Conservation (phyloP, 2,888 invertebrate genomes). For the Linyphia triangularis region DNA sequence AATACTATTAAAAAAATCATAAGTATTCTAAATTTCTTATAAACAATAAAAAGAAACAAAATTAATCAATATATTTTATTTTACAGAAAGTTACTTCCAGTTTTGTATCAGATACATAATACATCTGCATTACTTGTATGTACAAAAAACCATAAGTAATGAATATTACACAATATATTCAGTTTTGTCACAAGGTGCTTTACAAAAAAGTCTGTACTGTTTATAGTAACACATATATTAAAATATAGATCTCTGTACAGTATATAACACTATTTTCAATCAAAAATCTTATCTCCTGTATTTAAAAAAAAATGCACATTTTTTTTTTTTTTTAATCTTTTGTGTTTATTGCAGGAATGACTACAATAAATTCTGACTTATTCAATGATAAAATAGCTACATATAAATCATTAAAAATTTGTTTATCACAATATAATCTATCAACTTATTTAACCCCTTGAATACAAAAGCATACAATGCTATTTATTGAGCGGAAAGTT, state of each 20-base stretch:
- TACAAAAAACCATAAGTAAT: conserved; percentile 43
- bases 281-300: conserved; percentile 5
- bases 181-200: conserved; percentile 45
- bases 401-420: too few relatives aligned
- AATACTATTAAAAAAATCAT: too few relatives aligned
- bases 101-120: conserved; percentile 13
- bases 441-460: too few relatives aligned
- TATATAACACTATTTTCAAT: conserved; percentile 51
- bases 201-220: conserved; percentile 38
- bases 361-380: background rate
- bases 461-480: too few relatives aligned
- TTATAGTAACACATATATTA: conserved; percentile 49
- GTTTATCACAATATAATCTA: too few relatives aligned
- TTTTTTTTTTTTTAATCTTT: background rate
- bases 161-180: conserved; percentile 41
- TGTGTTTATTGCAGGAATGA: conserved; percentile 3
- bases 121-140: conserved; percentile 32
- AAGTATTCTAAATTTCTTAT: too few relatives aligned
- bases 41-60: too few relatives aligned
- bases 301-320: background rate
- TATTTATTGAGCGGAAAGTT: too few relatives aligned
- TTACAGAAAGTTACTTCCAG: conserved; percentile 22
- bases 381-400: too few relatives aligned
- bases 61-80: conserved; percentile 38
- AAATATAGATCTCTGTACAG: conserved; percentile 72